Evolutionary conservation across 2,888 invertebrate genomes (phyloP).

Genomic region (Caradrina clavipalpis): DNA sequence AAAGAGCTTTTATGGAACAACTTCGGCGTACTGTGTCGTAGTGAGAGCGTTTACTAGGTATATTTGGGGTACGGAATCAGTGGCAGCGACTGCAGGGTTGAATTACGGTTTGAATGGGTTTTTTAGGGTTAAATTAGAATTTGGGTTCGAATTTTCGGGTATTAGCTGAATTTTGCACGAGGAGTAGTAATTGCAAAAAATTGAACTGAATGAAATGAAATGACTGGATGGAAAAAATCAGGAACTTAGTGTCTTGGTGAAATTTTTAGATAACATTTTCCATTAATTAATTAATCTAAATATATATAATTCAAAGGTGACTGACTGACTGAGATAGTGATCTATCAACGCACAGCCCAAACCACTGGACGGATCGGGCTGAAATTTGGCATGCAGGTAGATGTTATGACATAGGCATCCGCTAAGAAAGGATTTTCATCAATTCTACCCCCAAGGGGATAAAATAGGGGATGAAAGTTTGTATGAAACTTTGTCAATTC

Average conservation of each 20-base stretch:
- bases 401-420: too few species aligned
- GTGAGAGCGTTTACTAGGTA: slow-evolving; percentile 81
- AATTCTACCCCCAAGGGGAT: too few species aligned
- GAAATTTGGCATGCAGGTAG: too few species aligned
- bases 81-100: slow-evolving; percentile 63
- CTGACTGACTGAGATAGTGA: too few species aligned
- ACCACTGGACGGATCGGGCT: too few species aligned
- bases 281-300: too few species aligned
- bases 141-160: slow-evolving; percentile 11
- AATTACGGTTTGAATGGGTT: slow-evolving; percentile 41
- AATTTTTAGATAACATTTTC: not conserved
- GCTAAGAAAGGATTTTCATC: too few species aligned
- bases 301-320: too few species aligned
- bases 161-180: not conserved
- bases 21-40: slow-evolving; percentile 84
- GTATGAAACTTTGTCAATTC: too few species aligned
- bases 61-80: slow-evolving; percentile 68
- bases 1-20: slow-evolving; percentile 88
- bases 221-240: not conserved
- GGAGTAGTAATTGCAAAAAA: not conserved
- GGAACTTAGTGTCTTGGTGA: not conserved
- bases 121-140: slow-evolving; percentile 38
- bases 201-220: not conserved
- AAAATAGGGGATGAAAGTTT: too few species aligned
- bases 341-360: too few species aligned